Conservation (phyloP, 2,113 vertebrate genomes). For the Diphyllodes magnificus region DNA sequence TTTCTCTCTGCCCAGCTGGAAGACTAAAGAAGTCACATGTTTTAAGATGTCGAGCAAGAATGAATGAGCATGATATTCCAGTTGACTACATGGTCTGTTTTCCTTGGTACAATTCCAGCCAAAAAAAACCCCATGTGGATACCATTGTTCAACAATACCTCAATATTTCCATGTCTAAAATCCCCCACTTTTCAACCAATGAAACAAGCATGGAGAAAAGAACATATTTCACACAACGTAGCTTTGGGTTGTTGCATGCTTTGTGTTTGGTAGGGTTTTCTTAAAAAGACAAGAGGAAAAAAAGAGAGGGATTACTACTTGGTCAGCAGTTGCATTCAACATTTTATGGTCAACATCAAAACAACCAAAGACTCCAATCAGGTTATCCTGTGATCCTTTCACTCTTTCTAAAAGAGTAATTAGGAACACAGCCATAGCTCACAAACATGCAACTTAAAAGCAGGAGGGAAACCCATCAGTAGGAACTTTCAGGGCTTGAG, state of each 20-base stretch:
- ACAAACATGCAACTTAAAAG: background rate
- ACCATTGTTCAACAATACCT: background rate
- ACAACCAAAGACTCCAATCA: background rate
- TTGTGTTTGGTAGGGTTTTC: background rate
- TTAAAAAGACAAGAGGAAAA: background rate
- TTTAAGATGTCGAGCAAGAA: background rate
- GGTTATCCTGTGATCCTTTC: background rate
- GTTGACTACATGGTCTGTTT: background rate
- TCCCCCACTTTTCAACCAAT: background rate
- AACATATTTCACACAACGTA: background rate
- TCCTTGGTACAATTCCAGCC: background rate
- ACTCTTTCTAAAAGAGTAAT: background rate
- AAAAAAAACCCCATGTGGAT: background rate
- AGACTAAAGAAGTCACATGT: background rate
- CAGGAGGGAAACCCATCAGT: accelerated
- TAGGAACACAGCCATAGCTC: background rate
- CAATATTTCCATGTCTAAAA: slow-evolving; percentile 20
- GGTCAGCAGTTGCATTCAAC: background rate
- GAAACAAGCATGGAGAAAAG: background rate
- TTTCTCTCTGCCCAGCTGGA: background rate
- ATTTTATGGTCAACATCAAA: background rate
- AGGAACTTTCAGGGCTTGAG: background rate
- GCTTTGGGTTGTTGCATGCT: accelerated
- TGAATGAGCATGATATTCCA: slow-evolving; percentile 20
- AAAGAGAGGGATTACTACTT: background rate